Conservation (phyloP, 2,888 invertebrate genomes). For the Phalera bucephala region DNA sequence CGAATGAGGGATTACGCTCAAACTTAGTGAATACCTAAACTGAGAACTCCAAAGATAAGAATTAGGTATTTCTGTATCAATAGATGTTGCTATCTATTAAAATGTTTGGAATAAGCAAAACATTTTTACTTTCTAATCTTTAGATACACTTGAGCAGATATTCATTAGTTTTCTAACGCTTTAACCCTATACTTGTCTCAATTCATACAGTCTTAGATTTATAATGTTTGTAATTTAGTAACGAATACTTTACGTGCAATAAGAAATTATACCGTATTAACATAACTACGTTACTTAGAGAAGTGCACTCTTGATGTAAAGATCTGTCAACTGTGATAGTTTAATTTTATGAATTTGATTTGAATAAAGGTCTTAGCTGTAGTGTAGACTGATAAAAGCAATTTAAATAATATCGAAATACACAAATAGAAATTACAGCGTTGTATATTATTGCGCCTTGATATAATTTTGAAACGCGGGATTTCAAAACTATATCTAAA, state of each 20-base stretch:
- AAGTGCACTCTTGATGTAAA: constrained; percentile 24
- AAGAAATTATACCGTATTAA: constrained; percentile 22
- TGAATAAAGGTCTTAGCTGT: constrained; percentile 8
- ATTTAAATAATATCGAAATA: constrained; percentile 1
- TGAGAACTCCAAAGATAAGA: constrained; percentile 56
- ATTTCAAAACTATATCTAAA: no score
- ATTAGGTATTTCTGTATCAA: constrained; percentile 41
- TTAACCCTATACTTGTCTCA: background rate
- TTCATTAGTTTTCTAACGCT: constrained; percentile 4
- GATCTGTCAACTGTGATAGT: constrained; percentile 52
- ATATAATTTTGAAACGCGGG: no score
- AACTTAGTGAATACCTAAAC: constrained; percentile 43
- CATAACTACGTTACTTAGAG: no score
- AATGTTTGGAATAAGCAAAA: constrained; percentile 14
- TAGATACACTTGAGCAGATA: constrained; percentile 6
- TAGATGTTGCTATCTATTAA: constrained; percentile 19
- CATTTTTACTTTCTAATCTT: constrained; percentile 4
- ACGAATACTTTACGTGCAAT: constrained; percentile 30
- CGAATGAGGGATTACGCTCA: no score
- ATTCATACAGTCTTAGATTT: constrained; percentile 11
- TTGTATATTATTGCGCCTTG: no score
- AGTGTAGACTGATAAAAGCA: constrained; percentile 8
- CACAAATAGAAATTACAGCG: no score
- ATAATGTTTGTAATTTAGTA: constrained; percentile 10
- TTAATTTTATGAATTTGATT: constrained; percentile 13